Evolutionary conservation across 2,113 vertebrate species (phyloP), one percentile per base, ranked within the genome.

Genomic region (Lepus europaeus): DNA sequence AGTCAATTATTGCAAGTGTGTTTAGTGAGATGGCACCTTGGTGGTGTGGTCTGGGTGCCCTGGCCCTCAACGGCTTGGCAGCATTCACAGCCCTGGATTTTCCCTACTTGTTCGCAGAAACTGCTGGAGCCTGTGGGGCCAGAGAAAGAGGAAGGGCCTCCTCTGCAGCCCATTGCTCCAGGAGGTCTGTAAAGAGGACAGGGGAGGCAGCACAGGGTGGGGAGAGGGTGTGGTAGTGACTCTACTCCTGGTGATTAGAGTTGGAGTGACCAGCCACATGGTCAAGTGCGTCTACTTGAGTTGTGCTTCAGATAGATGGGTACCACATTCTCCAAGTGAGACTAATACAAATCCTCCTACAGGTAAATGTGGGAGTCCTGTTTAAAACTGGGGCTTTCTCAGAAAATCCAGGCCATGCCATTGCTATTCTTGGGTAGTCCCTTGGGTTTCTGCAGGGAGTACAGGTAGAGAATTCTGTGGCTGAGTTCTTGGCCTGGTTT

Each of bases 1-100:
- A 96, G 95, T 97, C 96, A 97, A 96, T 97, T 97, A 97, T 96
- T 97, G 98, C 93, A 96, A 97, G 96, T 94, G 84, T 12, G 23
- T 97, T 98, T 95, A 95, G 96, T 85, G 96, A 97, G 76, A 77
- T 61, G 59, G 16, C 25, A 92, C 90, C 2, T 2, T 12, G 70
- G 83, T 9, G 45, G 45, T 49, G 86, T 92, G 81, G 93, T 68
- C 79, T 59, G 95, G 94, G 95, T 12, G 27, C 19, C 90, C 85
- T 36, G 61, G 2, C 82, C 77, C 33, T 45, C 9, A 2, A 89
- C 74, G 87, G 83, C 82, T 45, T 96, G 90, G 64, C 80, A 93
- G n/a, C 31, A 93, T 69, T 94, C 91, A 91, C 61, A 91, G 94
- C 16, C 36, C 66, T 59, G 19, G 14, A 14, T 90, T 81, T 81